A percentile compares a stretch with the other conserved stretches of the same genome.
Evolutionary conservation across 2,888 invertebrate species (phyloP).

Genomic region (Conomelus anceps): DNA sequence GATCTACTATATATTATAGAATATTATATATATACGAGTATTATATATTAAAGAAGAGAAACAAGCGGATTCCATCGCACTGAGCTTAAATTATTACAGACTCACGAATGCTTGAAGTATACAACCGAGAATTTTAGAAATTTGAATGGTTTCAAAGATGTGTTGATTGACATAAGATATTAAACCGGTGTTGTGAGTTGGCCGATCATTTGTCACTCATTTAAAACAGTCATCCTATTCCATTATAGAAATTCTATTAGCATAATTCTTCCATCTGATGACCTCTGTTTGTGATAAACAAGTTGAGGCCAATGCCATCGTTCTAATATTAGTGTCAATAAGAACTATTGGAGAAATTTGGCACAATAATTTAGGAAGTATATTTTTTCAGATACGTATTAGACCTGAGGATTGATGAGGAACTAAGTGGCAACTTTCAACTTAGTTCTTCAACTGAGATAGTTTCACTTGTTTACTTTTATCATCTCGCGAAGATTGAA

Average conservation of each 20-base stretch:
- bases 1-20: too few species aligned
- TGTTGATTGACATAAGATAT: neutral
- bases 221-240: neutral
- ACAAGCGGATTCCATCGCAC: neutral
- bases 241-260: neutral
- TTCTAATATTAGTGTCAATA: neutral
- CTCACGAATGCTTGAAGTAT: neutral
- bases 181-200: neutral
- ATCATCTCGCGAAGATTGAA: too few species aligned
- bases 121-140: neutral
- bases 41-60: too few species aligned
- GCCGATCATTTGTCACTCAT: neutral
- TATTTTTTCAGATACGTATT: neutral
- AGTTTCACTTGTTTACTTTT: too few species aligned
- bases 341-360: neutral
- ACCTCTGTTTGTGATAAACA: neutral
- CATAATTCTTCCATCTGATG: neutral
- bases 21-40: too few species aligned
- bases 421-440: too few species aligned
- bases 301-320: neutral
- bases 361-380: neutral
- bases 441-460: too few species aligned
- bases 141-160: neutral
- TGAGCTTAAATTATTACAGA: neutral
- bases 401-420: neutral